Evolutionary conservation across 2,888 invertebrate species (phyloP), one percentile per base, ranked within the genome.

Genomic region (Sarcophaga subvicina): DNA sequence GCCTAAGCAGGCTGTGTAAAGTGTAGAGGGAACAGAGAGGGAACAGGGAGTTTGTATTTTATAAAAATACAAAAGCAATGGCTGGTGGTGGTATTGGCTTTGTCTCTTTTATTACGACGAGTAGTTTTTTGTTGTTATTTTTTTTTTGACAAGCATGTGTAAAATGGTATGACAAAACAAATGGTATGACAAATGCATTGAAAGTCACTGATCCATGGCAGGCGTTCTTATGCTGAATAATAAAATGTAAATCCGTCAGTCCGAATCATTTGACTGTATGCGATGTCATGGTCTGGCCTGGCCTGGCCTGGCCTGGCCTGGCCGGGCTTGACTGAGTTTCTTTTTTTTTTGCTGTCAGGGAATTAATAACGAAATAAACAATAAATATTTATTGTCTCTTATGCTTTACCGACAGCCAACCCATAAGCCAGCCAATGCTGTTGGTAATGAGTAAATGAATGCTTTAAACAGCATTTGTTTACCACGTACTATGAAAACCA

Each of bases 121-220:
- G 17, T 54, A 8, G 37, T 37, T 37, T 37, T 8, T 80, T 60
- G 37, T 66, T 62, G 71, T 49, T 37, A 63, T 64, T 17, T 79
- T 11, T 47, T 47, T 62, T 77, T 22, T 20, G 60, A 62, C 80
- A 47, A 66, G 64, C 60, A 63, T 63, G 62, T 69, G 62, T 66
- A 45, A 37, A 45, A 25, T 25, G 17, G n/a, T 54, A 67, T 10
- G 62, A 72, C 45, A 79, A 71, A 49, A 69, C 22, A 80, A 83
- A 69, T 84, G 49, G 49, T 87, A 87, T 87, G 87, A 87, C 87
- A 87, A 87, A 87, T 82, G 76, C 79, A 79, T 83, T 86, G 83
- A 82, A 88, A 91, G 89, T 90, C 91, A 91, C 90, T 91, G 91
- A 91, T 91, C 91, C 91, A 88, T 91, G 85, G 89, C 88, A 90